Evolutionary conservation across 2,797 vertebrate genomes (phyloP), one percentile per base, ranked within the genome.

Genomic region (Octomys mimax): DNA sequence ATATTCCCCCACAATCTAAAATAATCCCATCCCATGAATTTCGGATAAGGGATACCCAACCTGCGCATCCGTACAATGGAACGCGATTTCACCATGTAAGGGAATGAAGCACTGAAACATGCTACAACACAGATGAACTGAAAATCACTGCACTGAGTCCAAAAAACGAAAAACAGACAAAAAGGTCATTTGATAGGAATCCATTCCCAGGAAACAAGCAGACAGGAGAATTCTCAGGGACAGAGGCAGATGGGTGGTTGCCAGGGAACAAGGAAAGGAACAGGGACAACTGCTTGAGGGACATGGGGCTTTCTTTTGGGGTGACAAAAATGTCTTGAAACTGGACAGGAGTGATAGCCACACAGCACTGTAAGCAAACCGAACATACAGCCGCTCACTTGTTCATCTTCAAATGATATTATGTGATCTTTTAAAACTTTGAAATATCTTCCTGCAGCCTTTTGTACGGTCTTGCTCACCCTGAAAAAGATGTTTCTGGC

Each of bases 171-270:
- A 82, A 59, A 14, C n/a, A 39, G 26, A 26, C 1, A 22, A n/a
- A 68, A 12, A 24, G 22, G 24, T 21, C 31, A 11, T 16, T 14
- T 1, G 28, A 4, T 33, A 46, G 2, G 10, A 59, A 22, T 70
- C 57, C 8, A 39, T 52, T 80, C 31, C 21, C 1, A 31, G 7
- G 70, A 77, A 92, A 46, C 4, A 3, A 16, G 19, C 24, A 46
- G 82, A 28, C 8, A 49, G 26, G 46, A 31, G 54, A 62, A 64
- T n/a, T 64, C 59, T 39, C 0, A 21, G 68, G 59, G 19, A 83
- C 0, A 57, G 36, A 39, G 19, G 18, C 4, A 16, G 3, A 10
- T 1, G 12, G 13, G 31, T 3, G 22, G 26, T 4, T 49, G 68
- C 79, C 62, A 14, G 4, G 39, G 62, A 11, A 8, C 18, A 24